These are phyloP conservation scores for Busseola fusca DNA, from an alignment of 2,888 invertebrate species.

Conservation along the genomic window DNA sequence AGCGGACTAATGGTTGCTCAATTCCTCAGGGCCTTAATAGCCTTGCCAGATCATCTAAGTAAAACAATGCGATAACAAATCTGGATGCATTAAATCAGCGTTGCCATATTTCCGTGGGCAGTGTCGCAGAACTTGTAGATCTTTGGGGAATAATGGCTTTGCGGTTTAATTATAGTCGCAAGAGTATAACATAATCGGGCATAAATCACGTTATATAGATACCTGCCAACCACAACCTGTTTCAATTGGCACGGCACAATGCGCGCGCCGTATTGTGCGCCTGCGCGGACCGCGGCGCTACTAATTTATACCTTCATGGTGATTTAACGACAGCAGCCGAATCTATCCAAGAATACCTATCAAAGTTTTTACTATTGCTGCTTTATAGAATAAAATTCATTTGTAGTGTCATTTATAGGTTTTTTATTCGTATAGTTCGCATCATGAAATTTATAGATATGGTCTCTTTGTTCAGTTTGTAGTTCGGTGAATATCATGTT, in stretches of 20 bases:
- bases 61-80: slow-evolving; percentile 66
- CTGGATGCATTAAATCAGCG: slow-evolving; percentile 76
- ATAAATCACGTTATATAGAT: slow-evolving; percentile 87
- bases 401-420: slow-evolving; percentile 76
- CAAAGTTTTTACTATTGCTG: slow-evolving; percentile 76
- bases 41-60: slow-evolving; percentile 48
- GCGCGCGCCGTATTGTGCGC: slow-evolving; percentile 77
- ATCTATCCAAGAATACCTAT: slow-evolving; percentile 76
- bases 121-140: slow-evolving; percentile 76
- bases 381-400: slow-evolving; percentile 81
- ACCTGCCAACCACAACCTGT: slow-evolving; percentile 88
- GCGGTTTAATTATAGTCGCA: slow-evolving; percentile 85
- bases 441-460: slow-evolving; percentile 82
- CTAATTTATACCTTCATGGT: slow-evolving; percentile 88
- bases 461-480: slow-evolving; percentile 78
- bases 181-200: slow-evolving; percentile 84
- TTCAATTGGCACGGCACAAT: slow-evolving; percentile 86
- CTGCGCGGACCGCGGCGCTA: slow-evolving; percentile 73
- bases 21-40: slow-evolving; percentile 37
- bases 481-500: slow-evolving; percentile 79
- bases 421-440: slow-evolving; percentile 73
- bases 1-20: slow-evolving; percentile 41
- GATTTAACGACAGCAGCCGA: slow-evolving; percentile 79
- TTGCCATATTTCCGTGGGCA: slow-evolving; percentile 77
- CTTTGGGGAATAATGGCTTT: slow-evolving; percentile 84